These are phyloP conservation scores for Pilophorus perplexus DNA, from an alignment of 2,888 invertebrate species.

Conservation along the genomic window DNA sequence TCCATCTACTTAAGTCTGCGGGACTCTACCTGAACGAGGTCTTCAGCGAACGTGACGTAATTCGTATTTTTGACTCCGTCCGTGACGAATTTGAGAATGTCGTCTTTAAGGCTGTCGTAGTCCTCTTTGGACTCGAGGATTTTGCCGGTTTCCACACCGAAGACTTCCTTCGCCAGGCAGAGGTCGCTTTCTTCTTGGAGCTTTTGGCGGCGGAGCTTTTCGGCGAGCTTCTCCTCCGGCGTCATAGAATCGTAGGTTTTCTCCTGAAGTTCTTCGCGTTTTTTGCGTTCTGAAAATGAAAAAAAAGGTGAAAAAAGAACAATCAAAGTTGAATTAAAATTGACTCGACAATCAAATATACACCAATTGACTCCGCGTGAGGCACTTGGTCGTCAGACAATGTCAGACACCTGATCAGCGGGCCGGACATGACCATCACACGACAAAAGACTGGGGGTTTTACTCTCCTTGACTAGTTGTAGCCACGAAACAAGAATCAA, in stretches of 20 bases:
- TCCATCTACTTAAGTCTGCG: conserved; percentile 72
- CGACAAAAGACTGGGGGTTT: too few relatives aligned
- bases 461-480: too few relatives aligned
- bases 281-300: conserved; percentile 54
- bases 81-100: conserved; percentile 47
- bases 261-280: conserved; percentile 55
- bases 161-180: conserved; percentile 49
- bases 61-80: conserved; percentile 48
- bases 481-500: too few relatives aligned
- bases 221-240: conserved; percentile 72
- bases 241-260: conserved; percentile 58
- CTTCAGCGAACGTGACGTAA: conserved; percentile 52
- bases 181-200: conserved; percentile 80
- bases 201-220: conserved; percentile 74
- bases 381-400: too few relatives aligned
- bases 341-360: too few relatives aligned
- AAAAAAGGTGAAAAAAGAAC: too few relatives aligned
- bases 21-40: conserved; percentile 72
- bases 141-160: conserved; percentile 38
- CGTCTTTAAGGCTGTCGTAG: conserved; percentile 48
- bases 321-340: too few relatives aligned
- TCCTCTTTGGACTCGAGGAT: conserved; percentile 48
- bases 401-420: too few relatives aligned
- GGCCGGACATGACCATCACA: too few relatives aligned
- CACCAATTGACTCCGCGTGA: too few relatives aligned